Evolutionary conservation across 2,888 invertebrate species (phyloP).

Genomic region (Scotopteryx bipunctaria): DNA sequence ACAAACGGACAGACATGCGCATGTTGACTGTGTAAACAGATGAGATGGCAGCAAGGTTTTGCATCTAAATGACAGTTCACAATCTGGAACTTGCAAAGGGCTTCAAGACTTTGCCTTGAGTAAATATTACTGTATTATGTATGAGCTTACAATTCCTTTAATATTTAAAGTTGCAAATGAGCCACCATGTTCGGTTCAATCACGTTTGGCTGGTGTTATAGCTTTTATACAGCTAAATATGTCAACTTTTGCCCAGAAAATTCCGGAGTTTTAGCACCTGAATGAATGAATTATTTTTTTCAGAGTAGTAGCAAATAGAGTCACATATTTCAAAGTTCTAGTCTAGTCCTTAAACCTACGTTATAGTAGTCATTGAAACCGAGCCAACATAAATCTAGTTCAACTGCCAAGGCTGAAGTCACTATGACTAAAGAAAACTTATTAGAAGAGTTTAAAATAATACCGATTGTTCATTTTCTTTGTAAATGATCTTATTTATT

Average conservation of each 20-base stretch:
- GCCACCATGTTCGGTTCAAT: no score
- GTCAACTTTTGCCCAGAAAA: neutral
- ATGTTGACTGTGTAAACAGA: constrained; percentile 17
- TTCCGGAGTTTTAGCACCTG: no score
- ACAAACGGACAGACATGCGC: constrained; percentile 18
- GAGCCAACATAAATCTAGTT: constrained; percentile 57
- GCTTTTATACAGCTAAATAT: no score
- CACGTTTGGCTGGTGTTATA: no score
- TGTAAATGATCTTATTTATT: neutral
- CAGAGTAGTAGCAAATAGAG: neutral
- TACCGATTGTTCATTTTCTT: no score
- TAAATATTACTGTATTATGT: no score
- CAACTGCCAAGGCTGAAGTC: constrained; percentile 51
- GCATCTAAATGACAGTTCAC: constrained; percentile 13
- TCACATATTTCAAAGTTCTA: neutral
- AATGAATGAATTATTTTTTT: neutral
- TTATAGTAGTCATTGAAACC: constrained; percentile 50
- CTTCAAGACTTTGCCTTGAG: neutral
- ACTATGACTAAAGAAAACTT: constrained; percentile 21
- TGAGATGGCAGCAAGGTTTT: constrained; percentile 1
- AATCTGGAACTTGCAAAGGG: neutral
- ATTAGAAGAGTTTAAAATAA: constrained; percentile 16
- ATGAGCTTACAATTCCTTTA: no score
- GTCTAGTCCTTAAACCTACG: constrained; percentile 42
- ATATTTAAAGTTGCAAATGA: no score